Evolutionary conservation across 1,140 invertebrate genomes (phyloP).

Genomic region (Lepidurus packardi): DNA sequence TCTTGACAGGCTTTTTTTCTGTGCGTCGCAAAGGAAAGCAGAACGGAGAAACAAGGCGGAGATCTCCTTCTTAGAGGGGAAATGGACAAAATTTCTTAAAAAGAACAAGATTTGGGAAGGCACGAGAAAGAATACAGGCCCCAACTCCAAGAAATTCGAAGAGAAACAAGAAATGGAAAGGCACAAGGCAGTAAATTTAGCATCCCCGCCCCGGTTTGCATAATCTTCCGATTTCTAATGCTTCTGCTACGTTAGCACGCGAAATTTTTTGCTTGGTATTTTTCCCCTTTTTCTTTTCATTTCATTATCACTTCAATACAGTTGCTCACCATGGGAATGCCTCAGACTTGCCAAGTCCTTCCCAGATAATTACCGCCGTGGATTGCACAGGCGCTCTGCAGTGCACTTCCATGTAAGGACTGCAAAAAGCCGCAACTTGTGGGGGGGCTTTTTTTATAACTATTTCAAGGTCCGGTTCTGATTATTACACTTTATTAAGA

Average conservation of each 20-base stretch:
- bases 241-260: conserved; percentile 9
- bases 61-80: neutral
- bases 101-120: neutral
- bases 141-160: neutral
- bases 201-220: neutral
- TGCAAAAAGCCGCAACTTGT: too few relatives aligned
- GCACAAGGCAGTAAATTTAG: conserved; percentile 4
- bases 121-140: neutral
- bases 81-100: neutral
- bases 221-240: neutral
- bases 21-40: neutral
- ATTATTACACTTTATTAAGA: neutral
- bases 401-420: neutral
- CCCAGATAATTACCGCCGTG: too few relatives aligned
- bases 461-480: too few relatives aligned
- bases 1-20: neutral
- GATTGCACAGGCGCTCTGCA: too few relatives aligned
- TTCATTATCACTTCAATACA: neutral
- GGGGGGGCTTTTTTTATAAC: too few relatives aligned
- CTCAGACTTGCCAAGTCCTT: too few relatives aligned
- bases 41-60: neutral
- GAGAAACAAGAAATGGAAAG: neutral
- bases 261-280: neutral
- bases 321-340: too few relatives aligned
- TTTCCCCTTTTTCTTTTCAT: neutral